Evolutionary conservation across 2,113 vertebrate genomes (phyloP).

Genomic region (Petrocephalus microphthalmus): DNA sequence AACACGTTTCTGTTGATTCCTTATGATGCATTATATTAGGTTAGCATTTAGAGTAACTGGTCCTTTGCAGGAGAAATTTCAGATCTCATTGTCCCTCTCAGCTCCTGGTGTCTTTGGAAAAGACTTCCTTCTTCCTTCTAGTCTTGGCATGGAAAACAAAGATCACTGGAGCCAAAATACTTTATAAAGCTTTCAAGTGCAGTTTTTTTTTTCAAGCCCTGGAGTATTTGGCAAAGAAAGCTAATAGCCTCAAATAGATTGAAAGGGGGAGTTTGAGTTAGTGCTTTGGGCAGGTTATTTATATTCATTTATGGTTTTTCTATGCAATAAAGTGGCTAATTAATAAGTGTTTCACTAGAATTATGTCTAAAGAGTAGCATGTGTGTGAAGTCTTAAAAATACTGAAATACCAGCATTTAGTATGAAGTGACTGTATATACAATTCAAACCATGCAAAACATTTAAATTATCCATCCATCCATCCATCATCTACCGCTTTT

Average conservation of each 20-base stretch:
- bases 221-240: slow-evolving; percentile 32
- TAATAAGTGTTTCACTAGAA: neutral
- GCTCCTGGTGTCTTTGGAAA: neutral
- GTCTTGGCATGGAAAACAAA: slow-evolving; percentile 18
- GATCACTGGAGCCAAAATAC: slow-evolving; percentile 15
- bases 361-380: neutral
- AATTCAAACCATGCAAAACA: too few species aligned
- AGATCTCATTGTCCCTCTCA: neutral
- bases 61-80: neutral
- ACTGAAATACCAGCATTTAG: neutral
- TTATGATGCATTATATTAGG: neutral
- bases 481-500: too few species aligned
- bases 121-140: neutral
- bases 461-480: too few species aligned
- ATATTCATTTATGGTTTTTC: neutral
- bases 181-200: slow-evolving; percentile 20
- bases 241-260: neutral
- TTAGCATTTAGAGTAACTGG: slow-evolving; percentile 4
- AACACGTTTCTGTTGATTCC: neutral
- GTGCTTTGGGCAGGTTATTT: neutral
- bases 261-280: neutral
- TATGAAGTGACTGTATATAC: neutral
- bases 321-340: neutral
- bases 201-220: slow-evolving; percentile 24
- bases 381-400: neutral